A percentile compares a stretch with the other conserved stretches of the same genome.
These are phyloP conservation scores for Nysson spinosus DNA, from an alignment of 2,888 invertebrate genomes.

Conservation along the genomic window DNA sequence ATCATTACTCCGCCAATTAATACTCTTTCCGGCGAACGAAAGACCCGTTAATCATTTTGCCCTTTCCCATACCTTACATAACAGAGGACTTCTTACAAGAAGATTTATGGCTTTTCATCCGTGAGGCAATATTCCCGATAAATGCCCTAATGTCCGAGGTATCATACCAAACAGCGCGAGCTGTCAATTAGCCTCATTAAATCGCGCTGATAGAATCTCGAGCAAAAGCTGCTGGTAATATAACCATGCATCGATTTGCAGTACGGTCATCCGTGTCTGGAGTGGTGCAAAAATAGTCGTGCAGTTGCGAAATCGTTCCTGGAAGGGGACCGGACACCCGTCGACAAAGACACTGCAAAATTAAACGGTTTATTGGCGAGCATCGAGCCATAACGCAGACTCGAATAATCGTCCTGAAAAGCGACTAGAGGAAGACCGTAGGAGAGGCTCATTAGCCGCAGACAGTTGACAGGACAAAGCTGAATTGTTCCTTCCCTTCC, in stretches of 20 bases:
- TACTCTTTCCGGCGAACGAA: not conserved
- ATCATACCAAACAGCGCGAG: too few species aligned
- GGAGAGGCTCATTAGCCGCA: slow-evolving; percentile 59
- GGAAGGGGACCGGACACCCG: not conserved
- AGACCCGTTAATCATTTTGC: not conserved
- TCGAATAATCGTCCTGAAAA: slow-evolving; percentile 23
- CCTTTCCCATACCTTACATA: not conserved
- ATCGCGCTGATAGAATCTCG: too few species aligned
- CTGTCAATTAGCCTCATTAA: too few species aligned
- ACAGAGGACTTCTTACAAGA: too few species aligned
- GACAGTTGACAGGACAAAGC: slow-evolving; percentile 63
- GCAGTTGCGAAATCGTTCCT: not conserved
- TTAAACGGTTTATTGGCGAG: slow-evolving; percentile 55
- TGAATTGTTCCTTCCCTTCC: slow-evolving; percentile 41
- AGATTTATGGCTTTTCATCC: too few species aligned
- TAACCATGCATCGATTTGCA: too few species aligned
- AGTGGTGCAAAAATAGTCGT: not conserved
- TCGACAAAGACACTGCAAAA: slow-evolving; percentile 22
- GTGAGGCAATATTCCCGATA: too few species aligned
- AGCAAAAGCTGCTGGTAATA: too few species aligned
- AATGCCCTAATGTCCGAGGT: too few species aligned
- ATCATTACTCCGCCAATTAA: too few species aligned
- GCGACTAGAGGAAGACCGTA: slow-evolving; percentile 34
- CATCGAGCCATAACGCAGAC: slow-evolving; percentile 47
- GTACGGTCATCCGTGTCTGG: too few species aligned